Base-by-base conservation (phyloP, 2,888 invertebrate species). In the Chymomyza fuscimana region DNA sequence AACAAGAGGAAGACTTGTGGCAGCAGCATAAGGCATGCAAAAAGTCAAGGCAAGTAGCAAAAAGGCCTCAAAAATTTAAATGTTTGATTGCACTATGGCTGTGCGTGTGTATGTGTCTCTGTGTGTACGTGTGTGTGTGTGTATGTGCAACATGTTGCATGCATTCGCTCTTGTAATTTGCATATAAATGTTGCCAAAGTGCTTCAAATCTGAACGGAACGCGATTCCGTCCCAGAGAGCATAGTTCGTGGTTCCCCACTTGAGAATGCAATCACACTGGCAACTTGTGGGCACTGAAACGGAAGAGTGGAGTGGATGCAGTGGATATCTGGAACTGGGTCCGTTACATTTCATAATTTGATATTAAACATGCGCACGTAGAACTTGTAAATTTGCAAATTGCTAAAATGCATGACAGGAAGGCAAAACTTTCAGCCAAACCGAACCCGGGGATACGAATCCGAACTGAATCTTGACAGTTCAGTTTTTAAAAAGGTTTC, bases 311-410 rank as follows among this genome's bases (percentile, higher is more conserved):
- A 22, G 19, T 16, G 52, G 22, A 22, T 22, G 22, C 2, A 22
- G 3, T 61, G 36, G 59, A 67, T 46, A 36, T 65, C 54, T 10
- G 22, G 54, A 19, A 54, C 16, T 29, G 62, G 70, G 68, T 78
- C 77, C 65, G 81, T 71, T 70, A 69, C 73, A 79, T 74, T 82
- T 87, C 83, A 83, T 83, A 83, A 87, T 83, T 83, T 86, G 83
- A 80, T 87, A 83, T 83, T 82, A 86, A 83, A 82, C 87, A 83
- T 83, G 86, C 88, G 79, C 73, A 19, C 72, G 71, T 78, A 76
- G 83, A 87, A 81, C 88, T 84, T 84, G 84, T 84, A 84, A 84
- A 84, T 87, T 84, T 84, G 88, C 88, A 84, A 84, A 83, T 83
- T 83, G 86, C 83, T 86, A 68, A 85, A 82, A 82, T 75, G 81